These are phyloP conservation scores for Nudaria mundana DNA, from an alignment of 2,888 invertebrate genomes.

Conservation along the genomic window DNA sequence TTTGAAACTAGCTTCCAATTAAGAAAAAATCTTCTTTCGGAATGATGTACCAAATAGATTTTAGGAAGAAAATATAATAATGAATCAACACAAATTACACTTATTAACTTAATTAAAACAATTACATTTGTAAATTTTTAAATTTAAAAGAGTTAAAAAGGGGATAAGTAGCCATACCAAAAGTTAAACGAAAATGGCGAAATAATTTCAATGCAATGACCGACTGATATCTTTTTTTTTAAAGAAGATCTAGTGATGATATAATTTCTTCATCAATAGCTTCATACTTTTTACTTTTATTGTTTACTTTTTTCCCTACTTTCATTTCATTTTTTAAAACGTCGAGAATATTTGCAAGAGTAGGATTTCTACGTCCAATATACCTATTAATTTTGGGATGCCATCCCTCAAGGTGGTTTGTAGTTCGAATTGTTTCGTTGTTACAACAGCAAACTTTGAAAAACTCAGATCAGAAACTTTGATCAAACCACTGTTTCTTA, in stretches of 20 bases:
- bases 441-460: slow-evolving; percentile 5
- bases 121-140: no score
- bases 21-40: not conserved
- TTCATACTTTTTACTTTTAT: not conserved
- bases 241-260: not conserved
- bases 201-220: not conserved
- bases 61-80: no score
- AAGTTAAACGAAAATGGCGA: not conserved
- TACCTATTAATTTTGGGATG: not conserved
- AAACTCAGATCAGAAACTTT: not conserved
- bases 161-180: no score
- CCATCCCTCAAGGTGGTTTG: slow-evolving; percentile 2
- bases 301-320: not conserved
- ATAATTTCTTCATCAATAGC: not conserved
- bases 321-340: not conserved
- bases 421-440: slow-evolving; percentile 7
- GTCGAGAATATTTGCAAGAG: not conserved
- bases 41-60: no score
- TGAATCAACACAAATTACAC: no score
- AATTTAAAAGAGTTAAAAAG: no score
- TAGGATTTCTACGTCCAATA: not conserved
- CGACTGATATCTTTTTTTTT: not conserved
- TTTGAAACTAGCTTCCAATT: not conserved
- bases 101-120: no score
- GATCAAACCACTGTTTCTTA: slow-evolving; percentile 9